Evolutionary conservation across 2,113 vertebrate genomes (phyloP).

Genomic region (Naja naja): DNA sequence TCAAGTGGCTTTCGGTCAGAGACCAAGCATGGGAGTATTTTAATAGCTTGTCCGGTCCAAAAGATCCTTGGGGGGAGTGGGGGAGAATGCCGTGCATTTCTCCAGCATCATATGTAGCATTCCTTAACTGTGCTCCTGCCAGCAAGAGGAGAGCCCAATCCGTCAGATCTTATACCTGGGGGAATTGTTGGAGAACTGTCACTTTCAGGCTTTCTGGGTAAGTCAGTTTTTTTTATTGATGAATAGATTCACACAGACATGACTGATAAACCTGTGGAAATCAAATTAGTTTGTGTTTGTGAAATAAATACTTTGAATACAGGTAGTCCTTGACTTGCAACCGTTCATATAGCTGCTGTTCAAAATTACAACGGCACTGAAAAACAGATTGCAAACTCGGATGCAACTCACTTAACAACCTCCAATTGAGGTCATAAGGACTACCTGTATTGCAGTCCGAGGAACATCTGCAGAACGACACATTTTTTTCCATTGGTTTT

Average conservation of each 20-base stretch:
- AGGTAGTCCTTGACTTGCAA: no score
- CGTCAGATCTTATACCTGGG: conserved; percentile 89
- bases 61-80: no score
- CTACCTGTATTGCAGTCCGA: neutral
- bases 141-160: conserved; percentile 90
- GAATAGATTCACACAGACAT: neutral
- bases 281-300: neutral
- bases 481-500: neutral
- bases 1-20: no score
- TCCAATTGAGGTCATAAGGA: neutral
- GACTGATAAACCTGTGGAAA: neutral
- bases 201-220: conserved; percentile 96
- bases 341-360: no score
- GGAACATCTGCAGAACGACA: neutral
- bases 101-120: neutral
- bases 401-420: no score
- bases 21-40: no score
- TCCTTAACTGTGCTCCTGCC: conserved; percentile 54
- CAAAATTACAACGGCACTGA: no score
- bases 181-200: conserved; percentile 89
- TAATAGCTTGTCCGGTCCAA: neutral
- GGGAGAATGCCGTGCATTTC: neutral
- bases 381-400: no score
- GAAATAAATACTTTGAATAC: neutral
- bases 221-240: neutral